These are phyloP conservation scores for Panagrolaimus sp. DNA, from an alignment of 1,140 invertebrate species.

Conservation along the genomic window DNA sequence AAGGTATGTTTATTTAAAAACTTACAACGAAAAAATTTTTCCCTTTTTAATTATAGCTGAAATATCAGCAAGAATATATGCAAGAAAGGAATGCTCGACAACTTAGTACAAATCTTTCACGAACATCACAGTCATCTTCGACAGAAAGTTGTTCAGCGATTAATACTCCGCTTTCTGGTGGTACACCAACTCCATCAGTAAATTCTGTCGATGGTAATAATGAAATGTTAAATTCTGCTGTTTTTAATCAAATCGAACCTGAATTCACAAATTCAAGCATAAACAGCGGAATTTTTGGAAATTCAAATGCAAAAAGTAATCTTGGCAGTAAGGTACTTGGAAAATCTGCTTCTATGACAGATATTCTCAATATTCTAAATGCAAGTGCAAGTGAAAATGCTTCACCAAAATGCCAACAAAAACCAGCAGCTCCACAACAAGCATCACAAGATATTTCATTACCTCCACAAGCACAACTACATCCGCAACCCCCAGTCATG, in stretches of 20 bases:
- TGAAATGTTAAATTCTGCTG: too few relatives aligned
- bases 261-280: conserved; percentile 15
- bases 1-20: conserved; percentile 40
- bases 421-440: background rate
- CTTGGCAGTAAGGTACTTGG: too few relatives aligned
- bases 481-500: background rate
- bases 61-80: conserved; percentile 44
- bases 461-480: background rate
- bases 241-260: too few relatives aligned
- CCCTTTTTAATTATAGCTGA: conserved; percentile 19
- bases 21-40: conserved; percentile 16
- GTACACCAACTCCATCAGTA: too few relatives aligned
- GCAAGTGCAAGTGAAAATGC: conserved; percentile 1
- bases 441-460: background rate
- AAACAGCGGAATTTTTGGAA: conserved; percentile 7
- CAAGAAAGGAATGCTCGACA: conserved; percentile 27
- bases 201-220: too few relatives aligned
- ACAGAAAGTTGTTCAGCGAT: conserved; percentile 1
- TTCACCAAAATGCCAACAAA: conserved; percentile 1
- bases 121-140: conserved; percentile 7
- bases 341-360: background rate
- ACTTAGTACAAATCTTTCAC: conserved; percentile 9
- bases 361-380: conserved; percentile 13
- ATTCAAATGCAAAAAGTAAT: background rate
- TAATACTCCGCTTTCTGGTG: conserved; percentile 18